phyloP scores from a whole-genome alignment of 2,797 vertebrate genomes.

The Phyllotis vaccarum region DNA sequence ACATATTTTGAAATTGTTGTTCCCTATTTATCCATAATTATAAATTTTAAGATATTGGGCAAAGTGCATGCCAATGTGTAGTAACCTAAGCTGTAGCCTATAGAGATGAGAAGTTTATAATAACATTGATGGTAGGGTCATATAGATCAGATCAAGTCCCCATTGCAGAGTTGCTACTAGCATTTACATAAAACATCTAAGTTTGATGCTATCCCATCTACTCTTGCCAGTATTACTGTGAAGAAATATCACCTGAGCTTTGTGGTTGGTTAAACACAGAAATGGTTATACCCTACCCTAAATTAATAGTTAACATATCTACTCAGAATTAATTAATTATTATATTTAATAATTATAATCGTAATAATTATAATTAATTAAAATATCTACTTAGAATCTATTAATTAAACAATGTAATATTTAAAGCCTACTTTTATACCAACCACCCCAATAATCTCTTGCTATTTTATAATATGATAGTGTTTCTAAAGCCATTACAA shows the following conservation, averaged over 20 bases:
- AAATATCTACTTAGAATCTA: slow-evolving; percentile 42
- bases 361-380: no score
- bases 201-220: not conserved
- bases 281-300: not conserved
- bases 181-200: not conserved
- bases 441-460: not conserved
- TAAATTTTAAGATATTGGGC: slow-evolving; percentile 41
- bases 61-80: slow-evolving; percentile 42
- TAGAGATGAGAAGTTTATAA: slow-evolving; percentile 42
- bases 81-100: not conserved
- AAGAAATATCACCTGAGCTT: not conserved
- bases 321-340: slow-evolving; percentile 12
- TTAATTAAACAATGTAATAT: not conserved
- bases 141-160: slow-evolving; percentile 32
- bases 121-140: not conserved
- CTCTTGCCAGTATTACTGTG: not conserved
- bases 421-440: not conserved
- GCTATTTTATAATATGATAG: slow-evolving; percentile 36
- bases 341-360: no score
- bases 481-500: not conserved
- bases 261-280: slow-evolving; percentile 48
- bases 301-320: slow-evolving; percentile 35
- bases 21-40: not conserved
- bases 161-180: not conserved
- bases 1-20: not conserved